phyloP scores from a whole-genome alignment of 1,140 invertebrate genomes.

The Lucilia cuprina region DNA sequence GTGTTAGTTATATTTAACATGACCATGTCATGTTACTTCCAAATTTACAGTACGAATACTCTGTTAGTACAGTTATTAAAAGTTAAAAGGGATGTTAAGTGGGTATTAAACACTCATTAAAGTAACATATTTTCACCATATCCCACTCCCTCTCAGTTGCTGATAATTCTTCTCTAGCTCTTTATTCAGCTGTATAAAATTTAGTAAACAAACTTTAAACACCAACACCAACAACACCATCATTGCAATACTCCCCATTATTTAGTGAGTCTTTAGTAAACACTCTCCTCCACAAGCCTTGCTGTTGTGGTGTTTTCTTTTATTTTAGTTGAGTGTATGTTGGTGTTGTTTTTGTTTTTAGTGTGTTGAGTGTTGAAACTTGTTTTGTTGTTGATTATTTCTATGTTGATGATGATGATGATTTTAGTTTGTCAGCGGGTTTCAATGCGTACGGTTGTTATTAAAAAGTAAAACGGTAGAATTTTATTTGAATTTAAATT shows the following conservation, averaged over 20 bases:
- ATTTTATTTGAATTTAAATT: background rate
- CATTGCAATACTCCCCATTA: background rate
- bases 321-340: background rate
- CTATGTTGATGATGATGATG: background rate
- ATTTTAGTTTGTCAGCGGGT: constrained; percentile 7
- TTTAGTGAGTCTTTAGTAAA: background rate
- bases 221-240: background rate
- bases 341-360: background rate
- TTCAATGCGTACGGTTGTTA: background rate
- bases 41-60: too few relatives aligned
- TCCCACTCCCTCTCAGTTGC: too few relatives aligned
- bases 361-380: background rate
- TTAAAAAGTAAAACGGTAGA: background rate
- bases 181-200: background rate
- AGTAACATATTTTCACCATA: too few relatives aligned
- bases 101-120: too few relatives aligned
- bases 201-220: background rate
- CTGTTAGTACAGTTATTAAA: too few relatives aligned
- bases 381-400: background rate
- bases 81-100: too few relatives aligned
- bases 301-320: background rate
- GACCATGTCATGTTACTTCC: too few relatives aligned
- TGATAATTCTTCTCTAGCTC: too few relatives aligned
- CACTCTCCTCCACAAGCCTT: background rate
- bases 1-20: too few relatives aligned